Base-by-base conservation (phyloP, 2,888 invertebrate genomes). In the Atrina japonica region DNA sequence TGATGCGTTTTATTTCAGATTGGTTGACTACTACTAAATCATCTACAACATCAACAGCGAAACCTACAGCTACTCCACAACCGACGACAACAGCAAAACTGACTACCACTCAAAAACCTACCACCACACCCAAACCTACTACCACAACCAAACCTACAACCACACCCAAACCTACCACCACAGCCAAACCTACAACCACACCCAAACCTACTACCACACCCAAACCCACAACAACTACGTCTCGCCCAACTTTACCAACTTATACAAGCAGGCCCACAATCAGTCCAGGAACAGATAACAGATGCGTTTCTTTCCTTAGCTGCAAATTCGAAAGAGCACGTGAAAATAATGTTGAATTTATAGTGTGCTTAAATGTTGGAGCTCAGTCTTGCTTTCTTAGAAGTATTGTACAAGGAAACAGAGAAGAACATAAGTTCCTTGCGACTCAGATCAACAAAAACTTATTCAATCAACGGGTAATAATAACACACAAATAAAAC, bases 391-490 rank as follows among this genome's bases (percentile, higher is more conserved):
- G 69, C 30, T 71, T 74, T 3, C 63, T 76, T 0, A 50, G 41
- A 14, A 35, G 60, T 18, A 67, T 58, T 1, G 76, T 78, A 0
- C 29, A 66, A 5, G 82, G 76, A n/a, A 65, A 40, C 29, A 73
- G 65, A 9, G 75, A 72, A 14, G 47, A 70, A 35, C 76, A 72
- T 1, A 55, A 73, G 21, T 80, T 82, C 53, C 41, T 74, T 16
- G 78, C 77, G 18, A 35, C 75, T 0, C 63, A 81, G 56, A 71
- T 83, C 14, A 72, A 80, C 30, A 66, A 71, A 35, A 66, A 76
- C 29, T 43, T 84, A 1, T 68, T 73, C 47, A 73, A 71, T 9
- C 77, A 77, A 52, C 41, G 71, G 80, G 83, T 83, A 72, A 45
- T 43, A n/a, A 35, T 35, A 35, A 35, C 35, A n/a, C n/a, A n/a